Base-by-base conservation (phyloP, 2,113 vertebrate species). In the Gobiocypris rarus region DNA sequence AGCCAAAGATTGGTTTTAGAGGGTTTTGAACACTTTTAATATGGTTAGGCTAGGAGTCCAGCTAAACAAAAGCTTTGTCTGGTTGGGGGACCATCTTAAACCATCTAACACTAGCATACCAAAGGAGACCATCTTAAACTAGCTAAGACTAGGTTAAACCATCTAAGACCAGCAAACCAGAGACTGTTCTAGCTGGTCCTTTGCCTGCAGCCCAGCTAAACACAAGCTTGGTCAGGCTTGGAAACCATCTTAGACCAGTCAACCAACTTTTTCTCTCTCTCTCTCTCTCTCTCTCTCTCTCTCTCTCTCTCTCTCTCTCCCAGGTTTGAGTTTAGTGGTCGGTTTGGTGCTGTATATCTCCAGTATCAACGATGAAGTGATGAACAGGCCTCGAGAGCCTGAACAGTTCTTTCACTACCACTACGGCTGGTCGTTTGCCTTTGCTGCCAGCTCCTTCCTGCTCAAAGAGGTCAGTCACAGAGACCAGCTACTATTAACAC, bases 361-460 rank as follows among this genome's bases (percentile, higher is more conserved):
- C 88, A 97, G 96, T 87, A 96, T 97, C 88, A 97, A 96, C 0
- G 96, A 97, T 28, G 96, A 96, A 89, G 95, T 97, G 90, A 94
- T 96, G 93, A 97, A 96, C 92, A 90, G 96, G 65, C 95, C 95
- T 0, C 95, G 93, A 85, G 95, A 94, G 89, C 95, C 94, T 0
- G 96, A 96, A 89, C 93, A 94, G 84, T 96, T 94, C 73, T 96
- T 97, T 77, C 93, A 95, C 78, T 97, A 97, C 15, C 95, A 94
- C 76, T 97, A 97, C 0, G 94, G 96, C 65, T 97, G 96, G 96
- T 97, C 96, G 22, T 97, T 97, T 26, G 95, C 96, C 86, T 97
- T 97, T 11, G 95, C 96, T 1, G 96, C 96, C 52, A 95, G 95
- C 85, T 97, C 96, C 78, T 97, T 97, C 89, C 93, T 97, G 17